A percentile compares a stretch with the other conserved stretches of the same genome.
These are phyloP conservation scores for Brachirus orientalis DNA, from an alignment of 2,113 vertebrate genomes.

Conservation along the genomic window DNA sequence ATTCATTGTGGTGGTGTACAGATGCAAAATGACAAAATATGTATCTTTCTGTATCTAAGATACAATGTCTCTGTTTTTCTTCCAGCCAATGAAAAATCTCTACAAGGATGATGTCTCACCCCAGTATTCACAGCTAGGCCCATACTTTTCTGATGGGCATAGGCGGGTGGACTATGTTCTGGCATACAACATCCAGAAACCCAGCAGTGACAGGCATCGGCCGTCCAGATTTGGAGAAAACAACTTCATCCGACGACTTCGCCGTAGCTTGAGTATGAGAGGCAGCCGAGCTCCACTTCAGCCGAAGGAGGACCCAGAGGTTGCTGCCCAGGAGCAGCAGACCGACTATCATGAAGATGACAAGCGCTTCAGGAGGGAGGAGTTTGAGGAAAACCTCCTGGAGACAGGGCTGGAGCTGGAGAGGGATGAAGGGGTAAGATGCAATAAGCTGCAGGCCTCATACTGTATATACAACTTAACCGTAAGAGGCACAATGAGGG, in stretches of 20 bases:
- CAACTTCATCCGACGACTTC: conserved; percentile 58
- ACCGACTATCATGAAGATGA: conserved; percentile 88
- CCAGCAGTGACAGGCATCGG: conserved; percentile 52
- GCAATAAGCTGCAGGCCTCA: no score
- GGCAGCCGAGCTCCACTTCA: conserved; percentile 70
- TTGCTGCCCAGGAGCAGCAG: conserved; percentile 73
- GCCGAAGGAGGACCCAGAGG: conserved; percentile 79
- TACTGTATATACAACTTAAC: no score
- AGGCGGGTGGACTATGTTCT: conserved; percentile 93
- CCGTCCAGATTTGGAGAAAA: conserved; percentile 69
- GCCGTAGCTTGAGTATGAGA: conserved; percentile 70
- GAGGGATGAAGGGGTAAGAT: conserved; percentile 90
- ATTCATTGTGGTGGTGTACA: no score
- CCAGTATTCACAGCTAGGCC: conserved; percentile 75
- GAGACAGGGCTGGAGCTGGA: conserved; percentile 94
- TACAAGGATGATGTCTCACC: conserved; percentile 79
- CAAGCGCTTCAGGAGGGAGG: conserved; percentile 86
- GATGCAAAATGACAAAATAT: no score
- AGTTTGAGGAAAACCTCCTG: conserved; percentile 91
- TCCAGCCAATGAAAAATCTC: conserved; percentile 85
- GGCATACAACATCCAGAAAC: conserved; percentile 90
- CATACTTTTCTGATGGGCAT: conserved; percentile 89
- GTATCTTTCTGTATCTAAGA: not conserved
- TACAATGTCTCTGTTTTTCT: conserved; percentile 7
- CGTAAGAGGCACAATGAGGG: no score